Evolutionary conservation across 2,113 vertebrate genomes (phyloP).

Genomic region (Parotia lawesii): DNA sequence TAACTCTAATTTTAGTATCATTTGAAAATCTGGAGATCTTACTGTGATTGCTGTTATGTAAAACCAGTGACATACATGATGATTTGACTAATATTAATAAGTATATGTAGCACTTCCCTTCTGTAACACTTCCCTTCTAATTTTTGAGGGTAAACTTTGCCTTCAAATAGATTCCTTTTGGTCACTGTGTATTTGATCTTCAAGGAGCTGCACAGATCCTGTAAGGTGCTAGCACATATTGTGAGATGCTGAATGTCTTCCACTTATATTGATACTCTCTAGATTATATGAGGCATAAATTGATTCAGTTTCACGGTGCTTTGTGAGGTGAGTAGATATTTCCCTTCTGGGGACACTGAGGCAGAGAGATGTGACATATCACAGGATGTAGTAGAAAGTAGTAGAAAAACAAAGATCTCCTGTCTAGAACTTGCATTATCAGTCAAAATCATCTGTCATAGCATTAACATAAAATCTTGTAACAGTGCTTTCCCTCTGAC

Average conservation of each 20-base stretch:
- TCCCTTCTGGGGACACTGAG: not conserved
- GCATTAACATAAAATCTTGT: not conserved
- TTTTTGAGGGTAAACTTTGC: not conserved
- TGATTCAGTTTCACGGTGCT: not conserved
- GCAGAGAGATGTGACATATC: not conserved
- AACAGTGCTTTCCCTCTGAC: not conserved
- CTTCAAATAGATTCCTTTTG: not conserved
- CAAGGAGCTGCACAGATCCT: not conserved
- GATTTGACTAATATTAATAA: not conserved
- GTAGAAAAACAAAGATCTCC: not conserved
- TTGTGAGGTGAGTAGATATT: not conserved
- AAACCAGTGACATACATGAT: not conserved
- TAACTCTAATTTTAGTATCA: not conserved
- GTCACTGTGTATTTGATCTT: not conserved
- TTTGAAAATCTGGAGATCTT: slow-evolving; percentile 37
- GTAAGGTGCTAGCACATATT: not conserved
- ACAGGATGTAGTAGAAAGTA: not conserved
- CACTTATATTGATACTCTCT: not conserved
- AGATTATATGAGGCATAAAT: not conserved
- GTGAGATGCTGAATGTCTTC: not conserved
- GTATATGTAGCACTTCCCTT: not conserved
- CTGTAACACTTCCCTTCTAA: not conserved
- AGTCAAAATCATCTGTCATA: not conserved
- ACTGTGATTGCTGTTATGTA: not conserved
- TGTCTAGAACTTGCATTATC: not conserved